Percentiles rank a stretch among this genome's conserved stretches.
phyloP scores from a whole-genome alignment of 2,888 invertebrate species.

The Drosophila tripunctata region DNA sequence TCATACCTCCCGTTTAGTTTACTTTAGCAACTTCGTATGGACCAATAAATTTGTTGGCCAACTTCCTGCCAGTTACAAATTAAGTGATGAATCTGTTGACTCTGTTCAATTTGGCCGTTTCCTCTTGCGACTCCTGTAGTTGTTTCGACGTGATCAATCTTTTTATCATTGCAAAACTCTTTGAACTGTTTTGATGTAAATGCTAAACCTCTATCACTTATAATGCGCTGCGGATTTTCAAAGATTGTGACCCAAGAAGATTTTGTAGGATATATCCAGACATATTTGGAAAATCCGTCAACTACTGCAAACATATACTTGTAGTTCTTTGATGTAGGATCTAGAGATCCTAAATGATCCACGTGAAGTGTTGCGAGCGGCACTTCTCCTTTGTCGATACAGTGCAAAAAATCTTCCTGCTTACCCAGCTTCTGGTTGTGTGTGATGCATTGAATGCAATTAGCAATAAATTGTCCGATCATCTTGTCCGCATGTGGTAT shows the following conservation, averaged over 20 bases:
- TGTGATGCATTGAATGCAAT: neutral
- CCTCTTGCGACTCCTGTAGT: neutral
- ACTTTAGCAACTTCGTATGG: neutral
- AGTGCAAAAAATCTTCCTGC: neutral
- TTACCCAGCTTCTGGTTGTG: neutral
- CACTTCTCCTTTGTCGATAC: neutral
- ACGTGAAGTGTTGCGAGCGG: neutral
- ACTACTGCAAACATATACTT: neutral
- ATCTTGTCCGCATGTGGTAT: neutral
- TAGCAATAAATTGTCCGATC: neutral
- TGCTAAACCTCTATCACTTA: neutral
- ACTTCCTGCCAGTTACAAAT: neutral
- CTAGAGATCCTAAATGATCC: neutral
- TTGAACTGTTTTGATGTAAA: neutral
- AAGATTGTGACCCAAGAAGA: neutral
- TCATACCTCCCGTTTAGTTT: neutral
- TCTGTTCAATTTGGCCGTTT: neutral
- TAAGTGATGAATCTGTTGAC: neutral
- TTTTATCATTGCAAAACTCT: neutral
- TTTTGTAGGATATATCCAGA: neutral
- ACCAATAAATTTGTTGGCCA: neutral
- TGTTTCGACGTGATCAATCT: neutral
- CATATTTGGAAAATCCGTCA: neutral
- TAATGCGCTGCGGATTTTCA: neutral
- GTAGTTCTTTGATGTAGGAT: neutral